These are phyloP conservation scores for Mola mola DNA, from an alignment of 2,113 vertebrate genomes.

Conservation along the genomic window DNA sequence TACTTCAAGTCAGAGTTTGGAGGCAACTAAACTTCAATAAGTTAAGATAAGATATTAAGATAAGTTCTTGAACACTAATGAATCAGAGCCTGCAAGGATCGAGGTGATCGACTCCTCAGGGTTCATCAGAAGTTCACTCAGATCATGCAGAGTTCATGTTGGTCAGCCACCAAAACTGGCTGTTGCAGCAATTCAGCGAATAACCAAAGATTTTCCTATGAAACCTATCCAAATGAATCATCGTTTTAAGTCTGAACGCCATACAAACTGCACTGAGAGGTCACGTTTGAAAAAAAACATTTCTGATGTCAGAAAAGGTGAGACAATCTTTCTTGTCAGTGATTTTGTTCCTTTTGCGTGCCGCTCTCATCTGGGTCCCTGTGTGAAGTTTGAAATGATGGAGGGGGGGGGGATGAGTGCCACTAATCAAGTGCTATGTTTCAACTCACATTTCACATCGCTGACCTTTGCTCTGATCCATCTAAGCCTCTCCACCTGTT, in stretches of 20 bases:
- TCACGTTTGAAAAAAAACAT: no score
- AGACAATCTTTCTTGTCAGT: no score
- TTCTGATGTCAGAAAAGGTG: no score
- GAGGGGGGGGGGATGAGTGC: no score
- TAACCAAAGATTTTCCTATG: no score
- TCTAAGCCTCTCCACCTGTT: constrained; percentile 64
- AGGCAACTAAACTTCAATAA: constrained; percentile 19
- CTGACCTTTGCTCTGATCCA: constrained; percentile 66
- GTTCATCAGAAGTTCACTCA: constrained; percentile 46
- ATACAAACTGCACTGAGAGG: no score
- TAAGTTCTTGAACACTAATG: constrained; percentile 10
- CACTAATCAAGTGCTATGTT: constrained; percentile 60
- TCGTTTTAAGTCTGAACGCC: no score
- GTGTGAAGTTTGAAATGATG: no score
- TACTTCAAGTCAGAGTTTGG: constrained; percentile 29
- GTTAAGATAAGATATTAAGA: constrained; percentile 7
- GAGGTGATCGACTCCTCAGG: constrained; percentile 7
- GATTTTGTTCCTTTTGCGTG: no score
- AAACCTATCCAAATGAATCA: no score
- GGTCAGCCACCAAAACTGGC: not conserved
- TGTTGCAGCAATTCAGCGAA: constrained; percentile 7
- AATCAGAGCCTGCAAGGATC: not conserved
- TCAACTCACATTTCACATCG: constrained; percentile 55
- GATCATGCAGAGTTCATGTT: constrained; percentile 16
- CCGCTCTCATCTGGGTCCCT: no score